These are phyloP conservation scores for Rhea americana DNA, from an alignment of 2,113 vertebrate genomes.

Conservation along the genomic window DNA sequence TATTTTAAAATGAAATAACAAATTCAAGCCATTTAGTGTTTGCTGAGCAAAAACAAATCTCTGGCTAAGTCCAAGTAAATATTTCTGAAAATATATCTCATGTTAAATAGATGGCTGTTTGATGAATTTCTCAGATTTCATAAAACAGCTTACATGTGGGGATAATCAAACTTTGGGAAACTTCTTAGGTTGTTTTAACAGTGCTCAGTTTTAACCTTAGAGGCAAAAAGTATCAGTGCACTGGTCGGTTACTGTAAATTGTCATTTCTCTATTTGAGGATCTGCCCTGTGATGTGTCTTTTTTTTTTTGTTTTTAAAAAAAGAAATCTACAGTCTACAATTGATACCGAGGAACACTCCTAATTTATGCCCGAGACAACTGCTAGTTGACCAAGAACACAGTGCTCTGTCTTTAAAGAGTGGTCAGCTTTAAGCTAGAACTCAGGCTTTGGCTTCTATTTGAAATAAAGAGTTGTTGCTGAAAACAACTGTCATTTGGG, in stretches of 20 bases:
- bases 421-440: background rate
- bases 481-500: background rate
- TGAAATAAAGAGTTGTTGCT: background rate
- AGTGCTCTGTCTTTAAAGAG: background rate
- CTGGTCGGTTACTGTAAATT: background rate
- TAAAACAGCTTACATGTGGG: background rate
- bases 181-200: background rate
- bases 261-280: fast-evolving
- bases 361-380: background rate
- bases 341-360: background rate
- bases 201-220: background rate
- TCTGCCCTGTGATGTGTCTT: background rate
- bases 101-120: background rate
- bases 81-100: background rate
- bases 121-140: background rate
- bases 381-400: background rate
- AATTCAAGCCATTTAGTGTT: background rate
- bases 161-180: too few relatives aligned
- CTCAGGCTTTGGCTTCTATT: background rate
- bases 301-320: too few relatives aligned
- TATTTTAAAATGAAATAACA: background rate
- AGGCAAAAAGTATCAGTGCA: fast-evolving
- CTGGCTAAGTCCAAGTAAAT: background rate
- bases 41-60: background rate
- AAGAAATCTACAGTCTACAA: background rate